Percentiles rank a stretch among this genome's conserved stretches.
Conservation (phyloP, 2,797 vertebrate species). For the Pristis pectinata region DNA sequence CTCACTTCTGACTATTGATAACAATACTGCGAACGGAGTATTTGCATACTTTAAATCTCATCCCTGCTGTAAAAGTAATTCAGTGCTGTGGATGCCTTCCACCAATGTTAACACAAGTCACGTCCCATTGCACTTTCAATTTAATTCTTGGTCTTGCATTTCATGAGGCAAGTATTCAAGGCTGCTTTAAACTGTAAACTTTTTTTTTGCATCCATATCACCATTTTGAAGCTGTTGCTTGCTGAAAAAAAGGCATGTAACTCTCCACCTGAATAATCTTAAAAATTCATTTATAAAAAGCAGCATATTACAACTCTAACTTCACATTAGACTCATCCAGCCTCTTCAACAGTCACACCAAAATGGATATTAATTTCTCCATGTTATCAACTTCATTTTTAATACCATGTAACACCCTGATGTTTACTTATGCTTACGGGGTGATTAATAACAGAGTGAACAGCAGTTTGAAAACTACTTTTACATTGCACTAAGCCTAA, state of each 20-base stretch:
- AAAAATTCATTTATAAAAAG: background rate
- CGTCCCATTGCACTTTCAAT: background rate
- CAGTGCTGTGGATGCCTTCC: background rate
- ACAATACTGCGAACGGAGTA: background rate
- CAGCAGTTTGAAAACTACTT: background rate
- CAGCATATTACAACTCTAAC: background rate
- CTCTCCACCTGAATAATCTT: background rate
- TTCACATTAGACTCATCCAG: background rate
- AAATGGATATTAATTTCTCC: background rate
- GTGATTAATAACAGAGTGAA: background rate
- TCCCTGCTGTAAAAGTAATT: background rate
- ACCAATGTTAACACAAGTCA: background rate
- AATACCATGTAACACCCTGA: slow-evolving; percentile 3
- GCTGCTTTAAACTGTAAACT: background rate
- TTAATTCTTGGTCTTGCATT: too few species aligned
- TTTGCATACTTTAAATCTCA: background rate
- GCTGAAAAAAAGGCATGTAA: background rate
- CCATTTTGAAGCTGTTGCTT: background rate
- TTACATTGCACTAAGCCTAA: background rate
- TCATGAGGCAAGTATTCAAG: background rate
- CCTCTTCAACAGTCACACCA: background rate
- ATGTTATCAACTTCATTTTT: background rate
- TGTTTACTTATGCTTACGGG: background rate
- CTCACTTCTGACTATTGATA: background rate
- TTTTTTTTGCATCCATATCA: background rate